Evolutionary conservation across 1,140 invertebrate species (phyloP), one percentile per base, ranked within the genome.

Genomic region (Cyclargus thomasi): DNA sequence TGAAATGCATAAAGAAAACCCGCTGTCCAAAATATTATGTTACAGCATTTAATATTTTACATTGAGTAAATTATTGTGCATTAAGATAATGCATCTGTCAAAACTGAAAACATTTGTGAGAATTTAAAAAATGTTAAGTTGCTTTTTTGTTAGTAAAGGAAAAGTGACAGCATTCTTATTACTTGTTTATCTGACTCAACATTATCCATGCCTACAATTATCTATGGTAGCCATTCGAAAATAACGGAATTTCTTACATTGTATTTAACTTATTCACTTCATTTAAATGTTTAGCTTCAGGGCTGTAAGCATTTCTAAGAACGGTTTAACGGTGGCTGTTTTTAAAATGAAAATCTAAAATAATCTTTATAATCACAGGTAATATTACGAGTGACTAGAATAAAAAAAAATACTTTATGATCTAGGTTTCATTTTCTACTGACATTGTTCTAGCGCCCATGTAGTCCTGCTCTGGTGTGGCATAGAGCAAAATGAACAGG

Each of bases 131-230:
- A 29, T 4, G 2, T 3, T 6, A 4, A 29, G n/a, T 29, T 29
- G 29, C 5, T 29, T 7, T 29, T 8, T n/a, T 66, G 63, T 65
- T 36, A 63, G 55, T 66, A 80, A 86, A 86, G 84, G 80, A 86
- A 85, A 76, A 84, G 75, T 81, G 82, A 87, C 83, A 78, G 82
- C 74, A 86, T 86, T 82, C 86, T 83, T 80, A 86, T 88, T 80
- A 82, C 78, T 76, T 85, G 80, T 73, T 86, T 86, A 86, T 80
- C 74, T 67, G 65, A 80, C 83, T 82, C 78, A 21, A 20, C 20
- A 78, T 82, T 82, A 83, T 80, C 80, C 73, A 65, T 67, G 72
- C 70, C 80, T 78, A 77, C 75, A 77, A 79, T 78, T 75, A 69
- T 75, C 76, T 79, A 79, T 81, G 76, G 72, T 63, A 63, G 55